Percentiles rank a stretch among this genome's conserved stretches.
phyloP scores from a whole-genome alignment of 2,888 invertebrate genomes.

The Heliothis peltigera region DNA sequence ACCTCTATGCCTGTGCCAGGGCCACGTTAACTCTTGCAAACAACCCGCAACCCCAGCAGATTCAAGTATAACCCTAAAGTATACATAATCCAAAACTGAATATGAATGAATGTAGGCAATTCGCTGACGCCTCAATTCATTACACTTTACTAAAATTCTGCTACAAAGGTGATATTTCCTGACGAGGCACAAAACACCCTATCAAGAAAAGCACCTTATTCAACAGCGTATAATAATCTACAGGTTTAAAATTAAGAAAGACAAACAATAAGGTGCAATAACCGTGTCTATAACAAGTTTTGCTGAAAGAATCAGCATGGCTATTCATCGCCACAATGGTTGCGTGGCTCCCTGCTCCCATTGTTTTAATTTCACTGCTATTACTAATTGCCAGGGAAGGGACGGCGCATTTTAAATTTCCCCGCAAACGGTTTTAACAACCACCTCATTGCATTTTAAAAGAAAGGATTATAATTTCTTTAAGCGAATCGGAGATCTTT shows the following conservation, averaged over 20 bases:
- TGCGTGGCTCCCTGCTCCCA: slow-evolving; percentile 73
- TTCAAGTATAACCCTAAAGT: no score
- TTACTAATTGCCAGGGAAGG: slow-evolving; percentile 87
- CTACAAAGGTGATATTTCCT: not conserved
- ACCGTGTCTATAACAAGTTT: slow-evolving; percentile 55
- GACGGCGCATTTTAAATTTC: slow-evolving; percentile 83
- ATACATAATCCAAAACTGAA: no score
- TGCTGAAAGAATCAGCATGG: slow-evolving; percentile 61
- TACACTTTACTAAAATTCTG: not conserved
- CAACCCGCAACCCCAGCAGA: no score
- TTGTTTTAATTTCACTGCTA: slow-evolving; percentile 87
- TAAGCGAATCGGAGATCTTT: slow-evolving; percentile 75
- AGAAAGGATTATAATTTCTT: slow-evolving; percentile 89
- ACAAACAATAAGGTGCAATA: slow-evolving; percentile 60
- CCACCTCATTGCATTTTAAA: slow-evolving; percentile 90
- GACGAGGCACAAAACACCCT: not conserved
- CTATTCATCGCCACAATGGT: slow-evolving; percentile 72
- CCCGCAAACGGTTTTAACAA: slow-evolving; percentile 88
- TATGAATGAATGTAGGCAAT: no score
- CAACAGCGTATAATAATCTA: not conserved
- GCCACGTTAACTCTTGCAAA: no score
- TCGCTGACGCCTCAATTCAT: no score
- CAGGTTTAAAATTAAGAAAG: slow-evolving; percentile 22
- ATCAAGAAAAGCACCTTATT: not conserved
- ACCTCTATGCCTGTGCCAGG: no score